These are phyloP conservation scores for Polydrusus pterygomalis DNA, from an alignment of 2,888 invertebrate genomes.

Conservation along the genomic window DNA sequence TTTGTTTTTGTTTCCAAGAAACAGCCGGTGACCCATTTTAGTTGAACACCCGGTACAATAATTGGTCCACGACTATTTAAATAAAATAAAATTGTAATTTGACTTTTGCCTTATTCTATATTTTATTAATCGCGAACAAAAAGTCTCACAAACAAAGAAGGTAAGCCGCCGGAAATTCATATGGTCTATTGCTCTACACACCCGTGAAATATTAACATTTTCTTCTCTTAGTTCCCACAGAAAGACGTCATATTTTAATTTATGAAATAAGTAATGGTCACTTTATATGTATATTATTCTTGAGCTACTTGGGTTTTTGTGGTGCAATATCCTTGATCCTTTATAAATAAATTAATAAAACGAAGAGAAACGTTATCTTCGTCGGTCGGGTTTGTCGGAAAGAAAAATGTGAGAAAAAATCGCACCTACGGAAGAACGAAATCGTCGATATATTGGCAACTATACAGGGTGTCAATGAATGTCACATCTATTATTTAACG, in stretches of 20 bases:
- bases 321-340: slow-evolving; percentile 5
- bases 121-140: too few species aligned
- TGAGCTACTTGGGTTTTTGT: background rate
- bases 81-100: too few species aligned
- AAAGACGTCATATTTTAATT: slow-evolving; percentile 17
- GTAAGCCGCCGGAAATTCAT: slow-evolving; percentile 7
- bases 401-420: background rate
- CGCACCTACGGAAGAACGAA: too few species aligned
- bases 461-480: too few species aligned
- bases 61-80: too few species aligned
- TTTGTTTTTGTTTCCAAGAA: too few species aligned
- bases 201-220: slow-evolving; percentile 17
- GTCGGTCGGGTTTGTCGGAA: background rate
- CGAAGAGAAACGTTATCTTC: background rate
- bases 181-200: slow-evolving; percentile 15
- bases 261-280: slow-evolving; percentile 3
- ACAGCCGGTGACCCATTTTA: too few species aligned
- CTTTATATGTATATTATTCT: slow-evolving; percentile 9
- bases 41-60: too few species aligned
- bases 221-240: slow-evolving; percentile 23
- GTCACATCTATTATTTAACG: too few species aligned
- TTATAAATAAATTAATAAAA: background rate
- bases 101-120: too few species aligned
- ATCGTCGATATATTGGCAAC: too few species aligned
- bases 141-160: background rate